A percentile compares a stretch with the other conserved stretches of the same genome.
Conservation (phyloP, 1,140 invertebrate species). For the Tetramorium alpestre region DNA sequence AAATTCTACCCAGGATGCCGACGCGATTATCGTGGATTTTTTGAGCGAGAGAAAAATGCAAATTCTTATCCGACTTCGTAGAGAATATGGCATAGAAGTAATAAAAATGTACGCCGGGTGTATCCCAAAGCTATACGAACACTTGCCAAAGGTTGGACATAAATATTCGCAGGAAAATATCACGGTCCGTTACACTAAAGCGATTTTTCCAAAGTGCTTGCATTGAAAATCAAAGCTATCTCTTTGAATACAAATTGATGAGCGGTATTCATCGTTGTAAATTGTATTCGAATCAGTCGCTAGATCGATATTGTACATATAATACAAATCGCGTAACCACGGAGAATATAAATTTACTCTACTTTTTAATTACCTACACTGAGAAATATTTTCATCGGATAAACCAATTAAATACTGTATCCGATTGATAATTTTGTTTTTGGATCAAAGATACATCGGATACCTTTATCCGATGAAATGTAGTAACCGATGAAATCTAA, state of each 20-base stretch:
- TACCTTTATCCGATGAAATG: too few relatives aligned
- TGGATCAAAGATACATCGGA: too few relatives aligned
- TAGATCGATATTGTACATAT: not conserved
- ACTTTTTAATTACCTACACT: constrained; percentile 6
- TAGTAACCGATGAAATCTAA: too few relatives aligned
- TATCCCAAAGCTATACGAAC: constrained; percentile 8
- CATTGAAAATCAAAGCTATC: not conserved
- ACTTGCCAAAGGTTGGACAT: constrained; percentile 23
- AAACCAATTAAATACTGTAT: too few relatives aligned
- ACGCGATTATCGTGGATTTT: constrained; percentile 29
- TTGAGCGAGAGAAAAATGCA: constrained; percentile 31
- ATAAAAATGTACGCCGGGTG: not conserved
- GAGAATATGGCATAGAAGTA: constrained; percentile 3
- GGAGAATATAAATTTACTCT: constrained; percentile 13
- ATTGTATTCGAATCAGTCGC: not conserved
- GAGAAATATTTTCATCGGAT: too few relatives aligned
- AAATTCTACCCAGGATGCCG: too few relatives aligned
- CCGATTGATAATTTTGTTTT: too few relatives aligned
- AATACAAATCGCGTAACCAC: not conserved
- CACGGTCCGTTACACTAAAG: not conserved
- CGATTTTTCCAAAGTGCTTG: constrained; percentile 20
- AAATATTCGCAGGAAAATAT: constrained; percentile 26
- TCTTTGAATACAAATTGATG: not conserved
- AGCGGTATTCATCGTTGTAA: not conserved
- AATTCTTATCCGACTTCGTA: constrained; percentile 21